phyloP scores from a whole-genome alignment of 2,113 vertebrate genomes.

The Anser brachyrhynchus region DNA sequence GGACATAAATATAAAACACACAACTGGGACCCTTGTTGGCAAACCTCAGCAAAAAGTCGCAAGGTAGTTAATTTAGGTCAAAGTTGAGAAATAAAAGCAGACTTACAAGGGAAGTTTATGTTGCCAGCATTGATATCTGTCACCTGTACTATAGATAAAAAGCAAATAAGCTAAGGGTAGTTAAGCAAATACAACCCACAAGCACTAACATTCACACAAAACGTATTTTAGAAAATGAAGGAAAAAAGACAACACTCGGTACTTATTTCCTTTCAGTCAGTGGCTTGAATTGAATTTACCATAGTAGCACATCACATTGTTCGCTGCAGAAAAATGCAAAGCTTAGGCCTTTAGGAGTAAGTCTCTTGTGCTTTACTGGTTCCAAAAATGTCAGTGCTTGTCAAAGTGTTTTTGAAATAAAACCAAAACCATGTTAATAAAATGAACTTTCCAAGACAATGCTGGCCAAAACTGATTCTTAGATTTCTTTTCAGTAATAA shows the following conservation, averaged over 20 bases:
- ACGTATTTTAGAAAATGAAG: constrained; percentile 27
- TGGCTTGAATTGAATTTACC: constrained; percentile 65
- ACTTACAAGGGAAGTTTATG: background rate
- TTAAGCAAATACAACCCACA: background rate
- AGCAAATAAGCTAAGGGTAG: background rate
- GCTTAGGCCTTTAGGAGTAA: constrained; percentile 74
- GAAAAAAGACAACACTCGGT: constrained; percentile 23
- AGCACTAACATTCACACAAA: constrained; percentile 20
- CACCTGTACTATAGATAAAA: background rate
- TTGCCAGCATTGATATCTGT: constrained; percentile 10
- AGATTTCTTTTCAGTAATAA: constrained; percentile 74
- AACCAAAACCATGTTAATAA: constrained; percentile 74
- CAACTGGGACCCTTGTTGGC: constrained; percentile 17
- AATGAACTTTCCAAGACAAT: constrained; percentile 73
- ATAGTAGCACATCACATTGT: constrained; percentile 63
- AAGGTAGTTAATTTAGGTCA: constrained; percentile 3
- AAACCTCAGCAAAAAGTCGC: constrained; percentile 11
- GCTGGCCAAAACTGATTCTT: constrained; percentile 73
- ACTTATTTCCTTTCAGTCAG: constrained; percentile 58
- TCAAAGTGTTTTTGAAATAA: constrained; percentile 76
- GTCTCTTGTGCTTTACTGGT: constrained; percentile 69
- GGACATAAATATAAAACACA: constrained; percentile 5
- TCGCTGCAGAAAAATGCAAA: constrained; percentile 67
- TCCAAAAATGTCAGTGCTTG: constrained; percentile 73
- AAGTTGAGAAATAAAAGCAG: constrained; percentile 13